These are phyloP conservation scores for Paracentrotus lividus DNA, from an alignment of 53 echinoderm and acorn worm genomes.

Conservation along the genomic window DNA sequence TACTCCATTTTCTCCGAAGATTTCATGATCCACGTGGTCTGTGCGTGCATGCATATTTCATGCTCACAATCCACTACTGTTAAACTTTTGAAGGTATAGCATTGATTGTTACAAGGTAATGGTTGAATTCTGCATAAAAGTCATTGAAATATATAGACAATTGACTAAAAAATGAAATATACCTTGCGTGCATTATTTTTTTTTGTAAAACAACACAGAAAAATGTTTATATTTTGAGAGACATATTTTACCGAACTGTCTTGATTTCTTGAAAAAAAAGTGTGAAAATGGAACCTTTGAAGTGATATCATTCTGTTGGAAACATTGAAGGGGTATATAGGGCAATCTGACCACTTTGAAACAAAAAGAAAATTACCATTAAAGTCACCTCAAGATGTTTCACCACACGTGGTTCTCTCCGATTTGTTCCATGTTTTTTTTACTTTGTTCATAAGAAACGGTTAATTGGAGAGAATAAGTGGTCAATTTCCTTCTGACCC, in stretches of 20 bases:
- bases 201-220: background rate
- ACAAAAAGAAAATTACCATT: background rate
- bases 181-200: too few relatives aligned
- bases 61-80: background rate
- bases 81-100: background rate
- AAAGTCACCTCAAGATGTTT: background rate
- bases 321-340: too few relatives aligned
- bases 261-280: too few relatives aligned
- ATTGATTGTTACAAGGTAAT: too few relatives aligned
- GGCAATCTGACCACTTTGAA: too few relatives aligned
- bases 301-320: too few relatives aligned
- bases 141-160: too few relatives aligned
- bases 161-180: too few relatives aligned
- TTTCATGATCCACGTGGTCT: background rate
- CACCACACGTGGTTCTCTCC: background rate
- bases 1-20: background rate
- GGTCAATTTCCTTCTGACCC: conserved; percentile 61
- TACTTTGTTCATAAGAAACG: background rate
- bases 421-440: conserved; percentile 1
- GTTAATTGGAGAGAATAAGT: background rate
- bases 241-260: too few relatives aligned
- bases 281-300: too few relatives aligned
- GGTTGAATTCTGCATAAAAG: too few relatives aligned
- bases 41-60: background rate
- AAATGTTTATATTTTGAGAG: too few relatives aligned